phyloP scores from a whole-genome alignment of 30 jellyfish, hydroid and myxozoan genomes.

The Aurelia coerulea region DNA sequence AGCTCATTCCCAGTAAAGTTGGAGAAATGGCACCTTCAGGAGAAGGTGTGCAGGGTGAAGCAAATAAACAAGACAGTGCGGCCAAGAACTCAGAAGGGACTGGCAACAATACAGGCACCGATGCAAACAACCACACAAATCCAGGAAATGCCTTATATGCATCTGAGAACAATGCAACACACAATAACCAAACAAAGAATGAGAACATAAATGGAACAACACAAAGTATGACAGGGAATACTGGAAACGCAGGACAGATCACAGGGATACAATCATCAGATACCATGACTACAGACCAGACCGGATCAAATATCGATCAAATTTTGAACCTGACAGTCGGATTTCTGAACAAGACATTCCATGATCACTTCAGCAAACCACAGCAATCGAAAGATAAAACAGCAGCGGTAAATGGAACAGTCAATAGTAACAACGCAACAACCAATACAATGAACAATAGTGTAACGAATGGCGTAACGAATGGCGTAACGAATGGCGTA shows the following conservation, averaged over 20 bases:
- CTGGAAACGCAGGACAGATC: not conserved
- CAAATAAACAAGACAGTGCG: not conserved
- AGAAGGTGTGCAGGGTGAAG: slow-evolving; percentile 3
- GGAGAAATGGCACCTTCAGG: slow-evolving; percentile 71
- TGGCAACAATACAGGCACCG: not conserved
- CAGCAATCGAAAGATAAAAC: slow-evolving; percentile 7
- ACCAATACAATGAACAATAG: not conserved
- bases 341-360: slow-evolving; percentile 54
- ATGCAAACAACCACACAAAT: not conserved
- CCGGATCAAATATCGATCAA: slow-evolving; percentile 14
- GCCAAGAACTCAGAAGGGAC: slow-evolving; percentile 30
- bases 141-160: slow-evolving; percentile 41
- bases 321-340: slow-evolving; percentile 58
- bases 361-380: slow-evolving; percentile 31
- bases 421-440: slow-evolving; percentile 20
- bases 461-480: not conserved
- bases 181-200: not conserved
- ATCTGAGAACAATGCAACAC: not conserved
- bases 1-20: slow-evolving; percentile 57
- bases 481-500: slow-evolving; percentile 7
- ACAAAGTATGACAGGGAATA: not conserved
- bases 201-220: not conserved
- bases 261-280: not conserved
- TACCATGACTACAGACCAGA: slow-evolving; percentile 1
- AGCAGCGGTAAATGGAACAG: slow-evolving; percentile 1